Conservation (phyloP, 2,888 invertebrate genomes). For the Ophion ellenae region DNA sequence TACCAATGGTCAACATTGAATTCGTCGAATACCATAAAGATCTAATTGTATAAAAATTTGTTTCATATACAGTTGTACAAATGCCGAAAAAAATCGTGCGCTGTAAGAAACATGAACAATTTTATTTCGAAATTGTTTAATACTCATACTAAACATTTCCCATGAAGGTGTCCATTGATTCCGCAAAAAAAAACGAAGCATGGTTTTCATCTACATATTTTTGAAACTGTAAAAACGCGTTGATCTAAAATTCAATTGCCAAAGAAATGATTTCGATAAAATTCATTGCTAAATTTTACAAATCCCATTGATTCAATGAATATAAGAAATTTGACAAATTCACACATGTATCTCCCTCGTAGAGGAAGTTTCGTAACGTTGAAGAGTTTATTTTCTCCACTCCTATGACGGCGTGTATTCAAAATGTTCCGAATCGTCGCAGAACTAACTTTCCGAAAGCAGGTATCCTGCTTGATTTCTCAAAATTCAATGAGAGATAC, state of each 20-base stretch:
- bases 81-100: background rate
- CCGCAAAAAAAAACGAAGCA: too few species aligned
- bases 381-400: too few species aligned
- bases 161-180: too few species aligned
- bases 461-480: background rate
- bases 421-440: background rate
- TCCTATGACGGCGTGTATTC: background rate
- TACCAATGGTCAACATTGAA: too few species aligned
- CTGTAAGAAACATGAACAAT: background rate
- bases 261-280: too few species aligned
- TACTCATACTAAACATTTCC: too few species aligned
- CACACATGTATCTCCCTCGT: background rate
- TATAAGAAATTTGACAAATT: background rate
- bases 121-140: background rate
- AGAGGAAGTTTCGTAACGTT: background rate
- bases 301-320: background rate
- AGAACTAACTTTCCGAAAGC: background rate
- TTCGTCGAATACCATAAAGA: too few species aligned
- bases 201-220: too few species aligned
- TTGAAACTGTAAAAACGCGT: too few species aligned
- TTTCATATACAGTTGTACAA: background rate
- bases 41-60: too few species aligned
- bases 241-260: too few species aligned
- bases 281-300: background rate
- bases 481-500: background rate